Evolutionary conservation across 2,113 vertebrate species (phyloP), one percentile per base, ranked within the genome.

Genomic region (Chloebia gouldiae): DNA sequence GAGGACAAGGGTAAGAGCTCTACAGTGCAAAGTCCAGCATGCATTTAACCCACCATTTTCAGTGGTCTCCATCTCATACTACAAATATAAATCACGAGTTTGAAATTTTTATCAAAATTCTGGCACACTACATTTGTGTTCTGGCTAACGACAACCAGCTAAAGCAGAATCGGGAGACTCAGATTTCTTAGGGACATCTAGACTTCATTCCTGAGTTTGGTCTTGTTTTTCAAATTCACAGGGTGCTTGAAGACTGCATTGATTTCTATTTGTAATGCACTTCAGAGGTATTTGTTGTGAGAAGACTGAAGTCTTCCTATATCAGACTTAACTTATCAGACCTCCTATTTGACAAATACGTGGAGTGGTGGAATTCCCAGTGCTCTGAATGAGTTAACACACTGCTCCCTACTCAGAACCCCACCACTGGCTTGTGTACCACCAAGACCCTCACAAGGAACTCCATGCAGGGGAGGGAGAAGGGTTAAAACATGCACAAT

Each of bases 401-500:
- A 10, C 37, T 82, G 54, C 23, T 86, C 72, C 66, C 81, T 84
- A 28, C 24, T 22, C 86, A 42, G 27, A 71, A 56, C 50, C 81
- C 85, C 86, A 78, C 70, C 45, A 50, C 5, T 21, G 24, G 23
- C 77, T 68, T 33, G 39, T 75, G 94, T 37, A 89, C 73, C 95
- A 93, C 47, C 25, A 87, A 93, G 90, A 97, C 57, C 95, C 94
- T 97, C 44, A 93, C 24, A 86, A 93, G 97, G 90, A 96, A 97
- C 96, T 98, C 98, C 99, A 99, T 99, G 99, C 99, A 99, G 98
- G 98, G 98, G 97, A 96, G 91, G 96, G 97, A 96, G 95, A 92
- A 96, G 97, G 96, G 98, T 98, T 98, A 98, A 99, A 98, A 98
- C 99, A 99, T 99, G 99, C 99, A 98, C 97, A 98, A 97, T 97